Percentiles rank a stretch among this genome's conserved stretches.
These are phyloP conservation scores for Meloidogyne floridensis DNA, from an alignment of 1,140 invertebrate genomes.

Conservation along the genomic window DNA sequence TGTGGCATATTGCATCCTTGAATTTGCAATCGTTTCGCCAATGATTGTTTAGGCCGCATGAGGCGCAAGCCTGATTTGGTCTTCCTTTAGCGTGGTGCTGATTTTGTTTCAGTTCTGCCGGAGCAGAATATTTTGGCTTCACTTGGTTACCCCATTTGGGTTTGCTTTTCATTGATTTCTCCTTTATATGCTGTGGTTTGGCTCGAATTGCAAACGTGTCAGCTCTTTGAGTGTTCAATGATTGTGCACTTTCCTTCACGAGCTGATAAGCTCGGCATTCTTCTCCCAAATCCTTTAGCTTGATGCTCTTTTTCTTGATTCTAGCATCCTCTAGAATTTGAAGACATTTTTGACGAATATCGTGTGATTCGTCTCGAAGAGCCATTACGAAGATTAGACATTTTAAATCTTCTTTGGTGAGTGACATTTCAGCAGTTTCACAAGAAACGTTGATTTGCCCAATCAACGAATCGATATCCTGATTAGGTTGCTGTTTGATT, in stretches of 20 bases:
- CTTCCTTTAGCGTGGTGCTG: neutral
- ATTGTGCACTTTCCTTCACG: too few species aligned
- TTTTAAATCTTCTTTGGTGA: too few species aligned
- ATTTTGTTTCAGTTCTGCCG: neutral
- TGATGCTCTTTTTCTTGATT: too few species aligned
- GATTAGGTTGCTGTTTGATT: too few species aligned
- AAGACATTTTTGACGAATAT: conserved; percentile 6
- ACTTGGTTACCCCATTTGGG: neutral
- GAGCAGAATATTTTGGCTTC: too few species aligned
- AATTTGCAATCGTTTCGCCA: neutral
- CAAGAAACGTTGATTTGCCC: too few species aligned
- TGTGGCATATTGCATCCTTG: neutral
- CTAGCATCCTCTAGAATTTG: neutral
- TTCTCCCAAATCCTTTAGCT: too few species aligned
- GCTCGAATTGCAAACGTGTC: neutral
- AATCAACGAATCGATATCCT: too few species aligned
- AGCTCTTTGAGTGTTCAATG: too few species aligned
- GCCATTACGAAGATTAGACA: too few species aligned
- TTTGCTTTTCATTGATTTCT: neutral
- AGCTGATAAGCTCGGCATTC: too few species aligned
- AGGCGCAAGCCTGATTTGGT: neutral
- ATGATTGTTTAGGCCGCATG: neutral
- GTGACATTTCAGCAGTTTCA: too few species aligned
- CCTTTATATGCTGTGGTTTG: neutral
- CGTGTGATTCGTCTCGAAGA: neutral